Base-by-base conservation (phyloP, 2,113 vertebrate genomes). In the Heterocephalus glaber region DNA sequence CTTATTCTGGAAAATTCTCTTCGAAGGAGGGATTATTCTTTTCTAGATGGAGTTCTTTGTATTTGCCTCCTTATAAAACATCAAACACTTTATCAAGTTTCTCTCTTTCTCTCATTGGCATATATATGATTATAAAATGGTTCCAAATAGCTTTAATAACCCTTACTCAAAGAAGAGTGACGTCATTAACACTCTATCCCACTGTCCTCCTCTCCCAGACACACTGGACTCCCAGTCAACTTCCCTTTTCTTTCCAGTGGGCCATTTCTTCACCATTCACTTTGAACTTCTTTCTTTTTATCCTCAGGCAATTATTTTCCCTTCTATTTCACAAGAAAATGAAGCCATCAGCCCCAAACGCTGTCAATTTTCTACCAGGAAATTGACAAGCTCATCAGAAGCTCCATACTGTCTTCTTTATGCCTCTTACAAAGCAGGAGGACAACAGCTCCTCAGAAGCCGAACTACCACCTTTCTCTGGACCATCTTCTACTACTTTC, bases 281-380 rank as follows among this genome's bases (percentile, higher is more conserved):
- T 65, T 85, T 72, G 77, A 94, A 89, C 24, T 76, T 72, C 60
- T 65, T 74, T 54, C 26, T 12, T 82, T 82, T 96, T 70, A 76
- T 66, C 6, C 28, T 94, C 38, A 70, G 49, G 22, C 17, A 61
- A 66, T 86, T 94, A 87, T 88, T 96, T 85, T 87, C 77, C 38
- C 49, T 84, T 90, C 52, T 82, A n/a, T 93, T 95, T 86, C 72
- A 74, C 47, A 89, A 86, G 86, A 82, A 83, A 87, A 65, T 38
- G 19, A 96, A 92, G 35, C 56, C 30, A 76, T 81, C 84, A 92
- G 41, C 92, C 16, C 47, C 86, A 47, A 82, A 91, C 6, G 14
- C 22, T 82, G 89, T 74, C 49, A 63, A 16, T 11, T 49, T 63
- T 58, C 14, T 92, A 56, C 44, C 54, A 56, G 28, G 41, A 83